Evolutionary conservation across 2,888 invertebrate genomes (phyloP), one percentile per base, ranked within the genome.

Genomic region (Ashinkailepas kermadecensis): DNA sequence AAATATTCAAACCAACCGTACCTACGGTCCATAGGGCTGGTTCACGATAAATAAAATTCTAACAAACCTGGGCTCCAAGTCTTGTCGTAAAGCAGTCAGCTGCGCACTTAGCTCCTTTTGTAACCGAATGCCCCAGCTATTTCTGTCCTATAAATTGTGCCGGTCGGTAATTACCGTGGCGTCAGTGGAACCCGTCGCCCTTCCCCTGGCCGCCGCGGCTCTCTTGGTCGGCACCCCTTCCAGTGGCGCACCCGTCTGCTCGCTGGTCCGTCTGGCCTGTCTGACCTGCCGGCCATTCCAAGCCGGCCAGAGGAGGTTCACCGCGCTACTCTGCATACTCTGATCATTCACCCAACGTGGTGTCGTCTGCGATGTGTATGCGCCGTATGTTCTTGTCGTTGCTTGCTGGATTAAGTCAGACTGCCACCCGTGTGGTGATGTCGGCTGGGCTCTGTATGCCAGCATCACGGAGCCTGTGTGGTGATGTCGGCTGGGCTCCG

Each of bases 131-230:
- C 56, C 74, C 74, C 54, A 21, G 74, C 74, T 74, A 54, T 74
- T 54, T 74, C 74, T 74, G 74, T 74, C 74, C 74, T 74, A 74
- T 74, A 74, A 74, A 74, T 74, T 74, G 23, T 54, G 21, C 54
- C 56, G 15, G 54, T 54, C 54, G 15, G 54, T 54, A 74, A 74
- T 74, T 74, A 74, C 74, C 13, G 74, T 21, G 54, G 74, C 56
- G 74, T 21, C 74, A 18, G 74, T n/a, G 21, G 10, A 56, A 8
- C 74, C 74, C 0, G 54, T 8, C 10, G 21, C 74, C 74, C 74
- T 18, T 56, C 74, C 18, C 56, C 74, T 21, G 56, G 54, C 74
- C 21, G 25, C 70, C 62, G 1, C 39, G 15, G 39, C 39, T 39
- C 39, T 39, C 2, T 39, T 7, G 15, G 59, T 13, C 59, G 15